phyloP scores from a whole-genome alignment of 2,113 vertebrate species.

The Clinocottus analis region DNA sequence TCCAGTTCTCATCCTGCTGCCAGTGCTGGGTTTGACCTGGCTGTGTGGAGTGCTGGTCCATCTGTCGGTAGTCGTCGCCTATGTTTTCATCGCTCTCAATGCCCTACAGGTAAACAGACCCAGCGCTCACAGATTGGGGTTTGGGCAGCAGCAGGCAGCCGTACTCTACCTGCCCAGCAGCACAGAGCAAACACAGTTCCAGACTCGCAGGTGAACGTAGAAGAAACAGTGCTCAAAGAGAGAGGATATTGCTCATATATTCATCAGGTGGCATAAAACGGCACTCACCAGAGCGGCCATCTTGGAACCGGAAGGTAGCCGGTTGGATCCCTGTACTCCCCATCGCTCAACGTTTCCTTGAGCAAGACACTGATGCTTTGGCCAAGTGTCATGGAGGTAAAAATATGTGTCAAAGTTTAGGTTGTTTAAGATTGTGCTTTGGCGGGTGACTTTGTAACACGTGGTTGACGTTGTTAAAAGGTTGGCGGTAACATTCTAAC shows the following conservation, averaged over 20 bases:
- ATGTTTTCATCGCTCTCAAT: slow-evolving; percentile 89
- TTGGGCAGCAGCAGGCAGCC: not conserved
- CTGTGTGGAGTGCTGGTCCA: slow-evolving; percentile 90
- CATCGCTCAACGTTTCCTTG: no score
- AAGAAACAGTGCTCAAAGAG: not conserved
- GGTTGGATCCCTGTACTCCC: no score
- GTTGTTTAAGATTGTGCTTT: no score
- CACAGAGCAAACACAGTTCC: not conserved
- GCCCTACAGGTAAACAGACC: slow-evolving; percentile 89
- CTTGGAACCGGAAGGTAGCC: no score
- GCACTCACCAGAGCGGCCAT: not conserved
- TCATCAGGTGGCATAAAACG: not conserved
- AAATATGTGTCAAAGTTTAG: no score
- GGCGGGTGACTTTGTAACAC: no score
- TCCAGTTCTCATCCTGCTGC: slow-evolving; percentile 89
- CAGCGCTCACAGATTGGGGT: no score
- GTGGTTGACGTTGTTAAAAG: no score
- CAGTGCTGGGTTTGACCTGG: slow-evolving; percentile 93
- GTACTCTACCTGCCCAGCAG: not conserved
- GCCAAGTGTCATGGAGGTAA: no score
- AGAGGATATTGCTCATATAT: not conserved
- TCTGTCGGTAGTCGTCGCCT: slow-evolving; percentile 87
- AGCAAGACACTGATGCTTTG: no score
- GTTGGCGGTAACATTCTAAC: not conserved
- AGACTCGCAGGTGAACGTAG: not conserved